A percentile compares a stretch with the other conserved stretches of the same genome.
phyloP scores from a whole-genome alignment of 2,113 vertebrate species.

The Furnarius figulus region DNA sequence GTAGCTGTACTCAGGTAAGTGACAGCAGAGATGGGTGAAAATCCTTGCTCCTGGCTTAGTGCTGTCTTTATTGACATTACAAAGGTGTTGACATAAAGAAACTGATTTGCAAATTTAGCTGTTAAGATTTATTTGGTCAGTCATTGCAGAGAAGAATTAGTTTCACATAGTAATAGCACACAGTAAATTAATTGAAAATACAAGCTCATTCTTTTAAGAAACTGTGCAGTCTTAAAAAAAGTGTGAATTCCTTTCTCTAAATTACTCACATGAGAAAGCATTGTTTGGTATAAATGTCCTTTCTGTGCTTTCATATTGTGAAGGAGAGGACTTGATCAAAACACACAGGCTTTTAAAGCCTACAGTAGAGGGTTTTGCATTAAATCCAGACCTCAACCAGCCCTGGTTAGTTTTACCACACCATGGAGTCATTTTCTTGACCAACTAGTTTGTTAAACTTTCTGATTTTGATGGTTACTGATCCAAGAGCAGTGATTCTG shows the following conservation, averaged over 20 bases:
- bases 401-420: background rate
- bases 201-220: background rate
- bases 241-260: background rate
- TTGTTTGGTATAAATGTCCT: background rate
- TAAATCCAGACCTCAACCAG: background rate
- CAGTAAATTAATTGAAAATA: background rate
- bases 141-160: background rate
- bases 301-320: background rate
- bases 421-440: background rate
- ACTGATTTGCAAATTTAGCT: background rate
- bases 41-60: background rate
- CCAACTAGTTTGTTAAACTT: background rate
- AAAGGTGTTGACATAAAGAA: slow-evolving; percentile 2
- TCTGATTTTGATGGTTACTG: background rate
- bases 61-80: background rate
- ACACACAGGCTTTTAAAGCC: background rate
- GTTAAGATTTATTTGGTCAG: background rate
- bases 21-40: background rate
- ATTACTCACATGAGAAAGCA: background rate
- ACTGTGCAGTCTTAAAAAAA: background rate
- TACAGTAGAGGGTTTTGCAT: background rate
- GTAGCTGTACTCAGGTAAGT: background rate
- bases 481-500: background rate
- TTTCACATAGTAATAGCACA: background rate
- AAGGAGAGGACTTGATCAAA: background rate